Evolutionary conservation across 2,888 invertebrate species (phyloP), one percentile per base, ranked within the genome.

Genomic region (Melangyna quadrimaculata): DNA sequence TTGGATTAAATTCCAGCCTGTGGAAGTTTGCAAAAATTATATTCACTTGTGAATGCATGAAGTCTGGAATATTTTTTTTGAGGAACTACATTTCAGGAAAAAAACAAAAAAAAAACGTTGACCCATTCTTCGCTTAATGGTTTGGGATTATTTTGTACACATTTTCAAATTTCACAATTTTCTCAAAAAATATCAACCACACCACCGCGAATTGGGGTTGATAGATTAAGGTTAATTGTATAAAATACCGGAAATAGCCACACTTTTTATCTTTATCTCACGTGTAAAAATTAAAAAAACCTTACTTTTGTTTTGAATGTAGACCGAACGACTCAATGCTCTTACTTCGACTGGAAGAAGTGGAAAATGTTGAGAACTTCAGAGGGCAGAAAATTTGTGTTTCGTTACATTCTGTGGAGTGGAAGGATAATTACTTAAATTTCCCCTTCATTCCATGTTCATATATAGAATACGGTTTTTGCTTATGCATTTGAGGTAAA

Each of bases 291-390:
- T 12, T n/a, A 29, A 29, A 19, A 72, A 14, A 12, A 27, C 37
- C 12, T 59, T 14, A 19, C 24, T 37, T 32, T 43, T 22, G 48
- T 43, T 5, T 1, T 10, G n/a, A 14, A 37, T 17, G 40, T 19
- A 65, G 74, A 83, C 80, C 81, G 77, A 51, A 37, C 73, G 63
- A 78, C 77, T 78, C 72, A 57, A 53, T 78, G 81, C 73, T 55
- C 73, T 70, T 72, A 77, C 86, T 81, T 86, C 77, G 19, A 86
- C 86, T 86, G 86, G 81, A 86, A 86, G 43, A 32, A 73, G 48
- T 70, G 48, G 73, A 72, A 63, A 80, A n/a, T 24, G 57, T 57
- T 78, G 53, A 77, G 78, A 69, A 65, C 35, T 65, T 43, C 19
- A 27, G 14, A 70, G 48, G 55, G 55, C 24, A 27, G 43, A 14